These are phyloP conservation scores for Labrus mixtus DNA, from an alignment of 2,113 vertebrate species.

Conservation along the genomic window DNA sequence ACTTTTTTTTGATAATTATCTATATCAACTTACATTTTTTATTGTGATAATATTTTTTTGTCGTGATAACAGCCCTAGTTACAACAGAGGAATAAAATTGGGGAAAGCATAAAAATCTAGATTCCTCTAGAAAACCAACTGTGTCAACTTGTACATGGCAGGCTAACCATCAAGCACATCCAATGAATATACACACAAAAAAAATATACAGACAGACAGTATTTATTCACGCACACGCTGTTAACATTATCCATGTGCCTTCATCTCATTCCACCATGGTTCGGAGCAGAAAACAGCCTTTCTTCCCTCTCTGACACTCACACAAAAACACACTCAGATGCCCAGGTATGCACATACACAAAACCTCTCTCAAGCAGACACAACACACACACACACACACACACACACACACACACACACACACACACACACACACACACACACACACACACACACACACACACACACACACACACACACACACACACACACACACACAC, in stretches of 20 bases:
- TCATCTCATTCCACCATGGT: conserved; percentile 34
- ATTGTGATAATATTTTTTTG: no score
- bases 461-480: conserved; percentile 10
- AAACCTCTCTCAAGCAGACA: conserved; percentile 44
- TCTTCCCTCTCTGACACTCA: conserved; percentile 9
- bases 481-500: no score
- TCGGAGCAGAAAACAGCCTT: conserved; percentile 31
- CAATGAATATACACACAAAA: background rate
- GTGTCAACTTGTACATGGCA: conserved; percentile 9
- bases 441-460: conserved; percentile 51
- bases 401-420: no score
- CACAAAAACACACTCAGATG: conserved; percentile 19
- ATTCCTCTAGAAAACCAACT: conserved; percentile 16
- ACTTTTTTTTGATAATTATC: no score
- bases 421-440: conserved; percentile 13
- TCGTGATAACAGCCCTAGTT: no score
- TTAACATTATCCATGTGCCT: conserved; percentile 22
- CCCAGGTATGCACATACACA: conserved; percentile 48
- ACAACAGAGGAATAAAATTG: no score
- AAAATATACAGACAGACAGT: background rate
- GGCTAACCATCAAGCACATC: conserved; percentile 4
- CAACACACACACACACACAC: conserved; percentile 33
- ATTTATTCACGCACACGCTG: background rate
- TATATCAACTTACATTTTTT: no score
- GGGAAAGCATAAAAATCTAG: background rate